Percentiles rank a stretch among this genome's conserved stretches.
These are phyloP conservation scores for Napeogenes sylphis DNA, from an alignment of 2,888 invertebrate species.

Conservation along the genomic window DNA sequence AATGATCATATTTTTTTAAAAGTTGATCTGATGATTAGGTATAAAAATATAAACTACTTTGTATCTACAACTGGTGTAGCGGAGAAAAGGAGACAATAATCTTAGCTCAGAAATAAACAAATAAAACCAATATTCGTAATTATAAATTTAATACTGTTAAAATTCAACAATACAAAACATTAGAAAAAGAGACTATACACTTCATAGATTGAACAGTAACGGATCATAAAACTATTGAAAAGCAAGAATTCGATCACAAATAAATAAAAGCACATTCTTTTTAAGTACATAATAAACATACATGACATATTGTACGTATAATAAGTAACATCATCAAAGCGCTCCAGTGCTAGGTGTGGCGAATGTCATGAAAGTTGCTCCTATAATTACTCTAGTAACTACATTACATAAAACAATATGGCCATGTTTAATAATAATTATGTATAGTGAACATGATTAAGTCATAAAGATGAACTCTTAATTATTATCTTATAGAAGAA, in stretches of 20 bases:
- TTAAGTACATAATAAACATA: slow-evolving; percentile 26
- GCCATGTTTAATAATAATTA: slow-evolving; percentile 23
- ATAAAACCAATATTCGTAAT: slow-evolving; percentile 33
- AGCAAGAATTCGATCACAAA: slow-evolving; percentile 27
- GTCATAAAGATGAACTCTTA: slow-evolving; percentile 19
- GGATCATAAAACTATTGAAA: slow-evolving; percentile 38
- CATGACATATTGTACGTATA: slow-evolving; percentile 7
- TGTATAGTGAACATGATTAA: slow-evolving; percentile 19
- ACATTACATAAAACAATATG: slow-evolving; percentile 29
- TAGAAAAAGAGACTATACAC: slow-evolving; percentile 63
- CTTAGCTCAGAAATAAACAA: slow-evolving; percentile 11
- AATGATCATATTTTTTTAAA: too few relatives aligned
- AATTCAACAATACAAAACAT: slow-evolving; percentile 74
- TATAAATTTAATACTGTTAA: slow-evolving; percentile 74
- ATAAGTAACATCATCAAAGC: slow-evolving; percentile 22
- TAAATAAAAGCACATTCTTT: slow-evolving; percentile 42
- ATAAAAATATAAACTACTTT: too few relatives aligned
- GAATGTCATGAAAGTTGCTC: slow-evolving; percentile 25
- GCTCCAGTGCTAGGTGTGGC: slow-evolving; percentile 23
- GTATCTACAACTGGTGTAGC: too few relatives aligned
- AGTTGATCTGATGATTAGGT: too few relatives aligned
- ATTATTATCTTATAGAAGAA: slow-evolving; percentile 23
- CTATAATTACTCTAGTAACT: slow-evolving; percentile 23
- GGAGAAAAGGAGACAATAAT: not conserved
- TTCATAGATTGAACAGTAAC: slow-evolving; percentile 51